Percentiles rank a stretch among this genome's conserved stretches.
phyloP scores from a whole-genome alignment of 2,888 invertebrate genomes.

The Sesamia inferens region DNA sequence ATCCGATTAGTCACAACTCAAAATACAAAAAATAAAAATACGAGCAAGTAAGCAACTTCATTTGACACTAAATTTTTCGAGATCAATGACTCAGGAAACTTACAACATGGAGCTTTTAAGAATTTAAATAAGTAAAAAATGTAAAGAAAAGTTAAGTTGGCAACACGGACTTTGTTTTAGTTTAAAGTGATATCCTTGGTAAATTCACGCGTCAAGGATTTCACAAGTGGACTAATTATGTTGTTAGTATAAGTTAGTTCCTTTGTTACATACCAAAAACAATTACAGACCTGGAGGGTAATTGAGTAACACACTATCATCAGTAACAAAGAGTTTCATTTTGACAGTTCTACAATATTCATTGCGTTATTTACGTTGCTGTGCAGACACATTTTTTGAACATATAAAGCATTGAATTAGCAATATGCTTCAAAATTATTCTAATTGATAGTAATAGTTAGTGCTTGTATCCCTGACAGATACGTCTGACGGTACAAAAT shows the following conservation, averaged over 20 bases:
- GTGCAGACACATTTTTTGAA: too few relatives aligned
- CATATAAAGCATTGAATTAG: too few relatives aligned
- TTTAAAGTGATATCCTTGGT: constrained; percentile 12
- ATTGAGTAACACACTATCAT: too few relatives aligned
- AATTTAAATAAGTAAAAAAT: background rate
- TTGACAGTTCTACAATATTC: too few relatives aligned
- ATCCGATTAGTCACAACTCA: constrained; percentile 20
- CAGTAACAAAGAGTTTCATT: too few relatives aligned
- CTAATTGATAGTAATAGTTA: too few relatives aligned
- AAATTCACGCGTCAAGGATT: constrained; percentile 27
- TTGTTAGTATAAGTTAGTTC: constrained; percentile 9
- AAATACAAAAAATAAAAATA: background rate
- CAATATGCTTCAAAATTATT: too few relatives aligned
- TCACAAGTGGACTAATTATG: constrained; percentile 27
- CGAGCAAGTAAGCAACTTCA: background rate
- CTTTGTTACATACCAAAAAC: too few relatives aligned
- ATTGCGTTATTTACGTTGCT: too few relatives aligned
- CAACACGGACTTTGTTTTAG: constrained; percentile 41
- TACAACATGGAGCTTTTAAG: constrained; percentile 2
- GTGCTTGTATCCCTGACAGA: too few relatives aligned
- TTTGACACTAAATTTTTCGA: constrained; percentile 13
- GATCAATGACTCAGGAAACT: constrained; percentile 28
- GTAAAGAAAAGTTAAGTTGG: constrained; percentile 46
- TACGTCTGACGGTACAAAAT: too few relatives aligned
- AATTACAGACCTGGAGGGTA: too few relatives aligned